Percentiles rank a stretch among this genome's conserved stretches.
Evolutionary conservation across 2,888 invertebrate species (phyloP).

Genomic region (Euclidia mi): DNA sequence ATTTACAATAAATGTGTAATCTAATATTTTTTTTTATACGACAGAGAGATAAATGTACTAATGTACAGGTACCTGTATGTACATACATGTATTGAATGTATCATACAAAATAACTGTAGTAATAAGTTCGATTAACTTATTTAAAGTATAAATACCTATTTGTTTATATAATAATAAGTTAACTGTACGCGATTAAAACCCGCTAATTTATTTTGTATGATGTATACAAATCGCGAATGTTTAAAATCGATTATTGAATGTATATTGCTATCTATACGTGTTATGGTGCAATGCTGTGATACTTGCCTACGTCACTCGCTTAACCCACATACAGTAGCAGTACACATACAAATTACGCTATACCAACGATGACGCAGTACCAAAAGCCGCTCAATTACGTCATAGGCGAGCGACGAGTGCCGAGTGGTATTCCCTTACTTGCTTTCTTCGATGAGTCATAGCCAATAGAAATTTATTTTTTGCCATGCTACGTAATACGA

Average conservation of each 20-base stretch:
- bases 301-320: constrained; percentile 1
- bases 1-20: constrained; percentile 1
- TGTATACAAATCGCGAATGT: too few species aligned
- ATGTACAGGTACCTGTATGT: background rate
- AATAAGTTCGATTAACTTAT: too few species aligned
- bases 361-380: constrained; percentile 14
- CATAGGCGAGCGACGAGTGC: constrained; percentile 14
- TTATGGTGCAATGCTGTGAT: background rate
- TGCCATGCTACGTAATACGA: background rate
- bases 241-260: too few species aligned
- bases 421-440: constrained; percentile 18
- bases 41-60: background rate
- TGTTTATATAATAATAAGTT: too few species aligned
- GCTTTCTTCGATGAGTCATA: constrained; percentile 15
- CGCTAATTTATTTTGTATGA: too few species aligned
- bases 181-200: too few species aligned
- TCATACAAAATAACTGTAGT: too few species aligned
- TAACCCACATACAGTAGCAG: constrained; percentile 9
- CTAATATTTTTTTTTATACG: background rate
- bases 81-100: too few species aligned
- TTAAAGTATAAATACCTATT: too few species aligned
- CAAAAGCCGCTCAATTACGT: constrained; percentile 28
- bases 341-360: too few species aligned
- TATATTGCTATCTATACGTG: constrained; percentile 1
- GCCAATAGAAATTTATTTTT: constrained; percentile 2